Percentiles rank a stretch among this genome's conserved stretches.
Conservation (phyloP, 2,113 vertebrate species). For the Clinocottus analis region DNA sequence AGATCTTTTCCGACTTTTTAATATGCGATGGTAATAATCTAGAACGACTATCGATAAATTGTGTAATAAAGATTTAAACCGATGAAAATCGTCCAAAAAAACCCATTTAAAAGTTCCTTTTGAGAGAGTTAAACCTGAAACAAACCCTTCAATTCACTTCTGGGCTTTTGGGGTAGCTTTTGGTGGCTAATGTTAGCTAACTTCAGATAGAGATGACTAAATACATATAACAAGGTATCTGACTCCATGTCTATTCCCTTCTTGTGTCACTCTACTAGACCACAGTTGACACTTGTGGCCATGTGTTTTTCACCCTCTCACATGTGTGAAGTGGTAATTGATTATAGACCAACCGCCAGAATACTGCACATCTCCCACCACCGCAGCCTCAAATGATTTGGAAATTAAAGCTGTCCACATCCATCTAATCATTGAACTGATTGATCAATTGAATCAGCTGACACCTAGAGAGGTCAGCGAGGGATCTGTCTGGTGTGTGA, state of each 20-base stretch:
- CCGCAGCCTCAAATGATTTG: not conserved
- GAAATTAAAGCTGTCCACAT: not conserved
- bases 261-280: not conserved
- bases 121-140: not conserved
- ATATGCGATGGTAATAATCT: not conserved
- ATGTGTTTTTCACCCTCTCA: slow-evolving; percentile 1
- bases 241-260: not conserved
- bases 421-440: not conserved
- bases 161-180: not conserved
- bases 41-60: not conserved
- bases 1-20: not conserved
- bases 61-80: not conserved
- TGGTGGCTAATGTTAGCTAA: not conserved
- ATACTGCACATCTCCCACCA: not conserved
- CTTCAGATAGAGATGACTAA: not conserved
- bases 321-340: slow-evolving; percentile 1
- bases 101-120: no score
- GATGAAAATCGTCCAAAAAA: not conserved
- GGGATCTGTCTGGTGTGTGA: slow-evolving; percentile 24
- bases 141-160: not conserved
- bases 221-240: slow-evolving; percentile 6
- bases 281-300: not conserved
- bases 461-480: slow-evolving; percentile 15
- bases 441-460: not conserved
- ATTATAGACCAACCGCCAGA: slow-evolving; percentile 6